Conservation (phyloP, 2,113 vertebrate species). For the Syngnathoides biaculeatus region DNA sequence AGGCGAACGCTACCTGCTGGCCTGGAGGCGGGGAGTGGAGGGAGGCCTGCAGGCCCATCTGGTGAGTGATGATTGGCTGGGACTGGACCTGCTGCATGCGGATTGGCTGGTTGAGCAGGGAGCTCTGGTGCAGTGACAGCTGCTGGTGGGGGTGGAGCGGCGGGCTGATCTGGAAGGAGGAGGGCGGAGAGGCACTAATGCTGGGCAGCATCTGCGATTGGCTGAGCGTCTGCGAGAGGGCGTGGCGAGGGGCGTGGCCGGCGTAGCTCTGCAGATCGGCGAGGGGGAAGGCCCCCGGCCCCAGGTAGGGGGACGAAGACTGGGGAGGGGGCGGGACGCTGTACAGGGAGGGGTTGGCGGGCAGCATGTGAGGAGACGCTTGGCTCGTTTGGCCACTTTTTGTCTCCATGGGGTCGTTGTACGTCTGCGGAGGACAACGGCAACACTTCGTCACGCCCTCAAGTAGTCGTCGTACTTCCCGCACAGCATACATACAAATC, state of each 20-base stretch:
- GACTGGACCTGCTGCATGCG: slow-evolving; percentile 95
- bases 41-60: slow-evolving; percentile 96
- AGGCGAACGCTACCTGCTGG: slow-evolving; percentile 82
- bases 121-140: slow-evolving; percentile 90
- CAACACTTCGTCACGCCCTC: background rate
- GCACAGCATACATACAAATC: too few species aligned
- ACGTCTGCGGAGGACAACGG: slow-evolving; percentile 73
- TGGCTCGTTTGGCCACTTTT: slow-evolving; percentile 83
- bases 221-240: slow-evolving; percentile 85
- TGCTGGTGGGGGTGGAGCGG: slow-evolving; percentile 89
- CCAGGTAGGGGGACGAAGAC: slow-evolving; percentile 85
- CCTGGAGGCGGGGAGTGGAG: slow-evolving; percentile 91
- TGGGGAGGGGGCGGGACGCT: slow-evolving; percentile 84
- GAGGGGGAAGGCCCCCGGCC: slow-evolving; percentile 88
- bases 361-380: slow-evolving; percentile 89
- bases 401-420: slow-evolving; percentile 84
- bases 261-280: slow-evolving; percentile 91
- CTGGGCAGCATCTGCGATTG: slow-evolving; percentile 91
- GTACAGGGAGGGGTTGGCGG: slow-evolving; percentile 87
- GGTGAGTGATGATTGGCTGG: slow-evolving; percentile 89
- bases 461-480: too few species aligned
- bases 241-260: slow-evolving; percentile 80
- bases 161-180: slow-evolving; percentile 94
- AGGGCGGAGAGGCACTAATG: slow-evolving; percentile 91
- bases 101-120: slow-evolving; percentile 91